phyloP scores from a whole-genome alignment of 2,113 vertebrate species.

The Percina caprodes region DNA sequence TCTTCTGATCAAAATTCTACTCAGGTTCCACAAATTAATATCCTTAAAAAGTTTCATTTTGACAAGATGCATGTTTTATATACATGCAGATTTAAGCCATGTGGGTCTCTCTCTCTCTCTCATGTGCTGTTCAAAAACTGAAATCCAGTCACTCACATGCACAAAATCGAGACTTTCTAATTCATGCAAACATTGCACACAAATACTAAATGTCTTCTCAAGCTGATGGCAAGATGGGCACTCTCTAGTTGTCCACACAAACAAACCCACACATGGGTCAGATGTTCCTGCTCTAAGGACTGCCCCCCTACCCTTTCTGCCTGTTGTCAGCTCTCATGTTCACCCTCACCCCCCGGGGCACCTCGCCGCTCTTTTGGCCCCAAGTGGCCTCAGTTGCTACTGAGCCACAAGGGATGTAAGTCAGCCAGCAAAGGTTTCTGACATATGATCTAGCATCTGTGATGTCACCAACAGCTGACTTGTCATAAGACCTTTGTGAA shows the following conservation, averaged over 20 bases:
- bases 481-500: conserved; percentile 87
- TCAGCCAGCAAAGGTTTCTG: conserved; percentile 87
- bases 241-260: conserved; percentile 52
- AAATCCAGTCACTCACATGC: conserved; percentile 8
- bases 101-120: no score
- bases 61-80: background rate
- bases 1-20: conserved; percentile 5
- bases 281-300: conserved; percentile 84
- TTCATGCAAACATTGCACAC: conserved; percentile 14
- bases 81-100: conserved; percentile 1
- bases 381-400: conserved; percentile 73
- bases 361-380: conserved; percentile 60
- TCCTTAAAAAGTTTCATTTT: conserved; percentile 1
- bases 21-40: background rate
- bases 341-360: conserved; percentile 49
- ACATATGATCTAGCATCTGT: conserved; percentile 86
- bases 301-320: conserved; percentile 55
- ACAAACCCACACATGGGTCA: conserved; percentile 81
- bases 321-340: conserved; percentile 69
- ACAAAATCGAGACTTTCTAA: conserved; percentile 7
- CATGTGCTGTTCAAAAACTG: conserved; percentile 27
- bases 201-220: conserved; percentile 71
- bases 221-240: conserved; percentile 78
- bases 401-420: conserved; percentile 82
- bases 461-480: conserved; percentile 94